Conservation (phyloP, 2,797 vertebrate genomes). For the Bradypus variegatus region DNA sequence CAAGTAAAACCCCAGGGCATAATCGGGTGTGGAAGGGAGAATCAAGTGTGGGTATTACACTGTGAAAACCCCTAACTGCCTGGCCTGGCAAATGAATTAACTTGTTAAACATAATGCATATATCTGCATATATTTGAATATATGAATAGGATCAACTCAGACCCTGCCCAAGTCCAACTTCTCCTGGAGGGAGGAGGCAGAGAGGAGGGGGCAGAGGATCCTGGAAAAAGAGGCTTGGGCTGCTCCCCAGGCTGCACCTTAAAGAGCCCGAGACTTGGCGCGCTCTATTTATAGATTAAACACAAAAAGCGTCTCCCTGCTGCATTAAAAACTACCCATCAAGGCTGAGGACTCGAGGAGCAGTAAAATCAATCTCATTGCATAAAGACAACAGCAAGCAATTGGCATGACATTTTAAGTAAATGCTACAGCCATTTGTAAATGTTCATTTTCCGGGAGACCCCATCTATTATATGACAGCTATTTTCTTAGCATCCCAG, state of each 20-base stretch:
- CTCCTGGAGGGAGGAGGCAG: background rate
- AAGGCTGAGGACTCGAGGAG: constrained; percentile 63
- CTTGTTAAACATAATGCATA: constrained; percentile 63
- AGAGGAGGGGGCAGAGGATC: background rate
- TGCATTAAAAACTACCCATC: constrained; percentile 69
- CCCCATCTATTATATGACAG: constrained; percentile 72
- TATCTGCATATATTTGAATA: constrained; percentile 65
- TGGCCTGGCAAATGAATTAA: constrained; percentile 60
- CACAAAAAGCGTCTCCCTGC: constrained; percentile 54
- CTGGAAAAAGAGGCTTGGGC: background rate
- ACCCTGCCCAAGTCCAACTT: constrained; percentile 24
- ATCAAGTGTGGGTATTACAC: constrained; percentile 42
- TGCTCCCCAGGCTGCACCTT: background rate
- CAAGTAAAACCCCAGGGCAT: constrained; percentile 35
- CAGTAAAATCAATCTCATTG: constrained; percentile 67
- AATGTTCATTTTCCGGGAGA: constrained; percentile 72
- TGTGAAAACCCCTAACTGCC: constrained; percentile 45
- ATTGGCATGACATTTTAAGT: constrained; percentile 75
- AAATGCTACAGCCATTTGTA: constrained; percentile 78
- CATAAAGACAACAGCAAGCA: constrained; percentile 72
- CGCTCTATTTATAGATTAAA: constrained; percentile 64
- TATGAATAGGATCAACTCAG: constrained; percentile 43
- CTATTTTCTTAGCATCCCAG: constrained; percentile 66
- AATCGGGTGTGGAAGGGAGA: constrained; percentile 19
- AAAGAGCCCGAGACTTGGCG: background rate